phyloP scores from a whole-genome alignment of 2,888 invertebrate genomes.

The Plebejus anna region DNA sequence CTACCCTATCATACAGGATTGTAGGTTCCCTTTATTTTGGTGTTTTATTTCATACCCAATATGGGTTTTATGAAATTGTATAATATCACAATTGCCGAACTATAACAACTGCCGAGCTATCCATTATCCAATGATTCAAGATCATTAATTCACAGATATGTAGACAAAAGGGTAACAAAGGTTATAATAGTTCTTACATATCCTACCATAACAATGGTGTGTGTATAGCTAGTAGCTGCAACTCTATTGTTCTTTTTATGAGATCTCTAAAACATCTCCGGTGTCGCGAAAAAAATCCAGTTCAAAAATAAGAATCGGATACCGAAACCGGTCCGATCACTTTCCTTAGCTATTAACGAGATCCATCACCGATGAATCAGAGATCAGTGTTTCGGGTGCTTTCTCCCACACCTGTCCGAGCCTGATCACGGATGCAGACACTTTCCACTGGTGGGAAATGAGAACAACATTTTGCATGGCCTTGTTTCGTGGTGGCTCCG shows the following conservation, averaged over 20 bases:
- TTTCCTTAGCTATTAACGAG: conserved; percentile 54
- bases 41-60: no score
- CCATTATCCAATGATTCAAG: no score
- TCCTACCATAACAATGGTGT: no score
- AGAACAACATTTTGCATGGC: conserved; percentile 74
- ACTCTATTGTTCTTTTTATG: not conserved
- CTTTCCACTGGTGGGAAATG: conserved; percentile 75
- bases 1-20: not conserved
- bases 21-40: no score
- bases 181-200: no score
- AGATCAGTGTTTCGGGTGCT: conserved; percentile 71
- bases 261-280: not conserved
- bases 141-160: no score
- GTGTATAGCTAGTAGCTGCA: no score
- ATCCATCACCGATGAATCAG: conserved; percentile 70
- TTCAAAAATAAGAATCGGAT: conserved; percentile 26
- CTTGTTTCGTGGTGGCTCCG: conserved; percentile 60
- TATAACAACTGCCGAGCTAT: no score
- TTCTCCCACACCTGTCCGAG: conserved; percentile 76
- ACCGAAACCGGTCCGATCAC: conserved; percentile 69
- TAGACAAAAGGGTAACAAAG: no score
- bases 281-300: conserved; percentile 39
- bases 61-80: not conserved
- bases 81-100: no score
- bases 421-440: conserved; percentile 74